Evolutionary conservation across 1,140 invertebrate genomes (phyloP), one percentile per base, ranked within the genome.

Genomic region (Delia radicum): DNA sequence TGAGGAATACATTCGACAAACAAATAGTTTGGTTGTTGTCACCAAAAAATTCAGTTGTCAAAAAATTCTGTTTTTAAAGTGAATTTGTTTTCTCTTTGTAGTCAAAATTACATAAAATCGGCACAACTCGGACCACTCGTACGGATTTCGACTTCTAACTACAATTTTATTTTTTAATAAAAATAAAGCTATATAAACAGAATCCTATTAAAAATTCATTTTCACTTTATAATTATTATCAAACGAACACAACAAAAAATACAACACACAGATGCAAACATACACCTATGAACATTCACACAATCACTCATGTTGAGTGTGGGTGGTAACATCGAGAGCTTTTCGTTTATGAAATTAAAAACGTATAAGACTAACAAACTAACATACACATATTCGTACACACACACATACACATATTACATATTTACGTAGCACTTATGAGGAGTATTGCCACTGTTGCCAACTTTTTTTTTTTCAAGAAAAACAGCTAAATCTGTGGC

Each of bases 291-390:
- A 27, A 67, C 5, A 67, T 69, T 21, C 12, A 21, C 3, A n/a
- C 12, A 67, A 15, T 67, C 28, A 67, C 31, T 65, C n/a, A 21
- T 24, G 29, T 69, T 69, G 18, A 69, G 65, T 69, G 65, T 69
- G 65, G 65, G 65, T 69, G 65, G 65, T 69, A 33, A 69, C 65
- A 69, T 37, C 8, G n/a, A 24, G n/a, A 21, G 46, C 15, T 55
- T 55, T 55, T 69, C n/a, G 65, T 69, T 69, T 65, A 15, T 7
- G 26, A 3, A 65, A 27, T 65, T 28, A n/a, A 6, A 69, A 31
- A 10, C 37, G 65, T 37, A 69, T 29, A 18, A 24, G 4, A 55
- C n/a, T 10, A n/a, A 55, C 5, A 15, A 3, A 42, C 2, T 10
- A 3, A 42, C 10, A 15, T 10, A 13, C 10, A 3, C 0, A 33